These are phyloP conservation scores for Etia nguti DNA, from an alignment of 2,113 vertebrate genomes.

Conservation along the genomic window DNA sequence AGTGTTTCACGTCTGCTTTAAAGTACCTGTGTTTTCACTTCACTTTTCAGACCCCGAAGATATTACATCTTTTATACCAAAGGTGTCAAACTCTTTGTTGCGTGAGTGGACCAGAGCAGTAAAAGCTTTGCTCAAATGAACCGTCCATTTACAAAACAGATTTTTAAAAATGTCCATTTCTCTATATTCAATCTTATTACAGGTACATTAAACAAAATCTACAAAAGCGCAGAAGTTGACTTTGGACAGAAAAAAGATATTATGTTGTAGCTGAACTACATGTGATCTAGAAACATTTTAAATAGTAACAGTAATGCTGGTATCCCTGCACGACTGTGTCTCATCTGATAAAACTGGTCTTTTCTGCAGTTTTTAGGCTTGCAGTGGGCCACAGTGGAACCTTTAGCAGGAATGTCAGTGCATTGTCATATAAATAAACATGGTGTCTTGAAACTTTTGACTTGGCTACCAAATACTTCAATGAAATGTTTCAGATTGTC, in stretches of 20 bases:
- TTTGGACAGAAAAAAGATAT: background rate
- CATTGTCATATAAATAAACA: background rate
- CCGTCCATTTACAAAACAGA: background rate
- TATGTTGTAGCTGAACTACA: background rate
- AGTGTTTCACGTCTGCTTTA: background rate
- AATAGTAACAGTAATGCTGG: background rate
- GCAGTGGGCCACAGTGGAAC: background rate
- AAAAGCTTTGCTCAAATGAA: background rate
- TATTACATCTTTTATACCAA: background rate
- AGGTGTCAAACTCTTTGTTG: background rate
- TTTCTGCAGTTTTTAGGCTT: background rate
- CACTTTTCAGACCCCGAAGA: background rate
- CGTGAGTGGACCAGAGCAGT: fast-evolving
- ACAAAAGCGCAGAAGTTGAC: background rate
- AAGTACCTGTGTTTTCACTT: background rate
- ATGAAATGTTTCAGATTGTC: background rate
- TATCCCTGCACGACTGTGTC: fast-evolving
- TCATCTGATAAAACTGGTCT: fast-evolving
- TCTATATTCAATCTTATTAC: background rate
- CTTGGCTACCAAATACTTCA: background rate
- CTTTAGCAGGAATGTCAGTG: fast-evolving
- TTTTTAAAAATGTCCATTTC: fast-evolving
- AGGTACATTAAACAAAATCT: background rate
- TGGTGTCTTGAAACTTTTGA: background rate
- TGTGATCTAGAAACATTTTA: background rate